Conservation (phyloP, 2,113 vertebrate species). For the Neotoma lepida region DNA sequence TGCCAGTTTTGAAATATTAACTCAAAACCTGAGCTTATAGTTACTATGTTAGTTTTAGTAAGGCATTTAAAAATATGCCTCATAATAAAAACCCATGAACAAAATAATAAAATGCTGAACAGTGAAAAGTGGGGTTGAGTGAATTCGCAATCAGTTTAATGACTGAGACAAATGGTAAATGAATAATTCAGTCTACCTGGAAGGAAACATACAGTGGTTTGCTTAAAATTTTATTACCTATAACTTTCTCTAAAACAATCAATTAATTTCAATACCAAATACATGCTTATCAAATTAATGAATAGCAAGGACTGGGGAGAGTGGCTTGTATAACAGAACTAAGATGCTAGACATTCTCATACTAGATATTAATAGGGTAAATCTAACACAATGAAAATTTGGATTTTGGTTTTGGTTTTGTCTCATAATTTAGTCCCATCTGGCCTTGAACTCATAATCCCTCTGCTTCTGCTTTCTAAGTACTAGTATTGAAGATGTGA, state of each 20-base stretch:
- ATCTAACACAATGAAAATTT: background rate
- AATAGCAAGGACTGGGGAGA: background rate
- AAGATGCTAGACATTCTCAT: background rate
- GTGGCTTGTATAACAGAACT: background rate
- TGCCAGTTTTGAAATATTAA: background rate
- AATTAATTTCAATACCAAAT: constrained; percentile 13
- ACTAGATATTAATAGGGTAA: background rate
- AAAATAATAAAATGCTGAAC: constrained; percentile 28
- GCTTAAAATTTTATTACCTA: background rate
- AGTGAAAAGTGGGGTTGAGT: background rate
- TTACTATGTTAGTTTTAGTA: constrained; percentile 18
- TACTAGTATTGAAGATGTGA: background rate
- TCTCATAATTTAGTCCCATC: no score
- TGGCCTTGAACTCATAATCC: background rate
- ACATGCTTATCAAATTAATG: constrained; percentile 10
- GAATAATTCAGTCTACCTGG: constrained; percentile 1
- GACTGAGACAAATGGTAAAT: background rate
- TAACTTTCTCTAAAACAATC: constrained; percentile 6
- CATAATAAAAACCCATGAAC: background rate
- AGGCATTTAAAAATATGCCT: constrained; percentile 20
- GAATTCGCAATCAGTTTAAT: constrained; percentile 33
- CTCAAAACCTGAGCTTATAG: background rate
- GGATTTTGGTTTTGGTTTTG: background rate
- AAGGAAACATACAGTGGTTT: constrained; percentile 19
- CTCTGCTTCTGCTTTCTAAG: background rate